Base-by-base conservation (phyloP, 2,113 vertebrate species). In the Gymnarchus niloticus region DNA sequence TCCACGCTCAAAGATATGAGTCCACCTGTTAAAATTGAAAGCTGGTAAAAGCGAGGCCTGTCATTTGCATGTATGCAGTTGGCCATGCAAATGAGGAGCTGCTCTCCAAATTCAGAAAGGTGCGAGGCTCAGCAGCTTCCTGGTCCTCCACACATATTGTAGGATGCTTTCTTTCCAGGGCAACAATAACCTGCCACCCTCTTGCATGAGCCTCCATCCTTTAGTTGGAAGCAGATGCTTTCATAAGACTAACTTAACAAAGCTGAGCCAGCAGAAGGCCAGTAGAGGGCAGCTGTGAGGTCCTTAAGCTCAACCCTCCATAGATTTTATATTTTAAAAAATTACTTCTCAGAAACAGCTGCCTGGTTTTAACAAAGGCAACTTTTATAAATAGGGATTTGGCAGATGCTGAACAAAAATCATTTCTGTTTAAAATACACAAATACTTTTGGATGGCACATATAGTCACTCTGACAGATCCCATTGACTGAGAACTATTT, bases 101-200 rank as follows among this genome's bases (percentile, higher is more conserved):
- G 57, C 87, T 86, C 90, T 51, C 41, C 37, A 57, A 88, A 84
- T 85, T 84, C 87, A 87, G 88, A 51, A 73, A 86, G 83, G 86
- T 33, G 25, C 87, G 56, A 41, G 88, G 85, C 87, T 87, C 37
- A 61, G 86, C 89, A 28, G 83, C 83, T 82, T 17, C 25, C n/a
- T 17, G 28, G 51, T 23, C 49, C 86, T 82, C 82, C 84, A 78
- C 56, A 73, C 86, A 88, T 83, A 52, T 17, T 78, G 21, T 41
- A 48, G 37, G 89, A 89, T 90, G 88, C 91, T 87, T 90, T 84
- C 91, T 83, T 89, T 93, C 88, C 87, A 25, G 89, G 92, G 94
- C 94, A 96, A 96, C 94, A 94, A 96, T 94, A 95, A 94, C 95
- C 95, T 94, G 95, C 95, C 95, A 96, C 96, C 95, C 91, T 88